Percentiles rank a stretch among this genome's conserved stretches.
These are phyloP conservation scores for Drosophila siamana DNA, from an alignment of 2,888 invertebrate genomes.

Conservation along the genomic window DNA sequence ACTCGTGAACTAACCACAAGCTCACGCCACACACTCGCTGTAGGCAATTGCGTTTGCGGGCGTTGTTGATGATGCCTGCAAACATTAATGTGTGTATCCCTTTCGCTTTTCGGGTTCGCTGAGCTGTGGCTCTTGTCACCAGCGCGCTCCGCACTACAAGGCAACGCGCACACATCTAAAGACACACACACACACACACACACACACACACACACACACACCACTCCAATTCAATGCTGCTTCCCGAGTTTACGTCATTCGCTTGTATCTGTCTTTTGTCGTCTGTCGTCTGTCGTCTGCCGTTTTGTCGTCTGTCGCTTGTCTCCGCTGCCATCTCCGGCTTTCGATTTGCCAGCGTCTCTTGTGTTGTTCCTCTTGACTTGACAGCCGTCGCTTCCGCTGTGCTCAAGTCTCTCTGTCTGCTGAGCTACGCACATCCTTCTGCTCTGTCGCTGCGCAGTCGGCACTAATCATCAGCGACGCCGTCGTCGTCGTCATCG, in stretches of 20 bases:
- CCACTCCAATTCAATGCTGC: neutral
- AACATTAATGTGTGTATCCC: slow-evolving; percentile 65
- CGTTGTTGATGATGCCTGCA: slow-evolving; percentile 54
- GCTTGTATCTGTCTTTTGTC: slow-evolving; percentile 11
- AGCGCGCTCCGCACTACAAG: too few species aligned
- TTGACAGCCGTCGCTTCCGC: slow-evolving; percentile 60
- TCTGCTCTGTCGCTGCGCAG: neutral
- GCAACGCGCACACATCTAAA: too few species aligned
- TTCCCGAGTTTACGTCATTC: slow-evolving; percentile 45
- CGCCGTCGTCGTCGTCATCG: too few species aligned
- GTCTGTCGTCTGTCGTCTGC: slow-evolving; percentile 13
- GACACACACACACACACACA: too few species aligned
- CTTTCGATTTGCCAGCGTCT: slow-evolving; percentile 37
- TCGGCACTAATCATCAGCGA: slow-evolving; percentile 67
- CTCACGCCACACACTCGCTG: slow-evolving; percentile 17
- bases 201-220: slow-evolving; percentile 1
- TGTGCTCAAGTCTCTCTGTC: slow-evolving; percentile 5
- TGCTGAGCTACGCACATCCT: neutral
- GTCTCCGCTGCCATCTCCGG: slow-evolving; percentile 6
- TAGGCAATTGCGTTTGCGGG: slow-evolving; percentile 50
- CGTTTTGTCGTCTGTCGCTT: slow-evolving; percentile 7
- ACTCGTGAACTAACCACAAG: slow-evolving; percentile 47
- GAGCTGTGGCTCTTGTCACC: slow-evolving; percentile 4
- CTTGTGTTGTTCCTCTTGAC: slow-evolving; percentile 61
- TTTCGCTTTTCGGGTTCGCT: slow-evolving; percentile 55